Evolutionary conservation across 1,140 invertebrate species (phyloP).

Genomic region (Steinernema khuongi): DNA sequence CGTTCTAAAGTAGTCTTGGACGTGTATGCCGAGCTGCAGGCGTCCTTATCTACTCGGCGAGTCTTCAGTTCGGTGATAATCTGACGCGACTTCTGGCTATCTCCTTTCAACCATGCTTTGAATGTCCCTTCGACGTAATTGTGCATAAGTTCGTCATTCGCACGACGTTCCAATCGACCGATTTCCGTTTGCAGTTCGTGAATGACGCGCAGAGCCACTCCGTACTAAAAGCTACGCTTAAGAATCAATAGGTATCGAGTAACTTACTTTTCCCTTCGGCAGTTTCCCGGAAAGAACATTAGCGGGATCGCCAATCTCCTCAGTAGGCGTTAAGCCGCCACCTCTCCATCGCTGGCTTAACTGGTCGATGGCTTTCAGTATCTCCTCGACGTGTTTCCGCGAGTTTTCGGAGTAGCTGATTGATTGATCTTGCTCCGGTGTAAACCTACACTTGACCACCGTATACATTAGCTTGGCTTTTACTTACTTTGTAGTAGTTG

Average conservation of each 20-base stretch:
- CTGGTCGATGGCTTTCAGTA: neutral
- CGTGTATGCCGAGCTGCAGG: neutral
- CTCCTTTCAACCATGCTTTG: neutral
- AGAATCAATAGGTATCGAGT: neutral
- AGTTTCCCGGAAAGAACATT: neutral
- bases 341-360: neutral
- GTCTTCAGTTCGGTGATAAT: neutral
- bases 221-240: neutral
- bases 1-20: neutral
- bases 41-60: neutral
- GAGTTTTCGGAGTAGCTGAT: neutral
- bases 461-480: neutral
- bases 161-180: neutral
- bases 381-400: neutral
- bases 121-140: neutral
- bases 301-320: slow-evolving; percentile 5
- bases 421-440: neutral
- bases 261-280: neutral
- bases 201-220: neutral
- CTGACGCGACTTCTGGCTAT: neutral
- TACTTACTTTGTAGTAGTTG: neutral
- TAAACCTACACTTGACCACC: neutral
- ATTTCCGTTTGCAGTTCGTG: neutral
- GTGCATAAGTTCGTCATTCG: neutral
- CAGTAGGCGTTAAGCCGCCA: neutral